Evolutionary conservation across 2,797 vertebrate species (phyloP).

Genomic region (Betta splendens): DNA sequence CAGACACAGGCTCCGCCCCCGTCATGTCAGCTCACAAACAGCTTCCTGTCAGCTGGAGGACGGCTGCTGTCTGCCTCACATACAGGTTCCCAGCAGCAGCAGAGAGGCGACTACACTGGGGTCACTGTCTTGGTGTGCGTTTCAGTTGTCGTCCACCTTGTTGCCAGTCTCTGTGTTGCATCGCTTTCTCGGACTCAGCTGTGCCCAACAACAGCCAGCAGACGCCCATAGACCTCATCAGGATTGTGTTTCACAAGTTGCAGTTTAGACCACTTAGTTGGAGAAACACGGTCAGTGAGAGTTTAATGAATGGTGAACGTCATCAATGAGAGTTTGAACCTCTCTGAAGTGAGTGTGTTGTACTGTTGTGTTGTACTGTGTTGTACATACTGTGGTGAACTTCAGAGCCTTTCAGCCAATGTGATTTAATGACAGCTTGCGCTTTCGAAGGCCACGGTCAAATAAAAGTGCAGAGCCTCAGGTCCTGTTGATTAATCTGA

Average conservation of each 20-base stretch:
- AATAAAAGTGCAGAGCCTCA: not conserved
- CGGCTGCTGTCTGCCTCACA: too few species aligned
- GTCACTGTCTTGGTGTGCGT: too few species aligned
- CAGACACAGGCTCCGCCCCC: too few species aligned
- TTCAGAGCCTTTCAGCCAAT: constrained; percentile 5
- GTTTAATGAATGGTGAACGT: constrained; percentile 4
- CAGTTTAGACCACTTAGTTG: not conserved
- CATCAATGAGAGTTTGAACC: not conserved
- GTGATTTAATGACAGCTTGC: not conserved
- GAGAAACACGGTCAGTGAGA: not conserved
- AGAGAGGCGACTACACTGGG: too few species aligned
- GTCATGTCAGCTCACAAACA: too few species aligned
- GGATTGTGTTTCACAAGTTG: constrained; percentile 8
- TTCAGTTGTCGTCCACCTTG: too few species aligned
- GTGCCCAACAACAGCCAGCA: constrained; percentile 10
- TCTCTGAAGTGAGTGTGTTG: constrained; percentile 7
- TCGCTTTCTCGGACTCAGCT: too few species aligned
- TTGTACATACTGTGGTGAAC: too few species aligned
- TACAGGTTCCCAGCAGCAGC: too few species aligned
- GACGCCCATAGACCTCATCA: not conserved
- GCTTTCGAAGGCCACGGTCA: not conserved
- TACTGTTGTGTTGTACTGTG: too few species aligned
- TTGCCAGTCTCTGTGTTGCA: too few species aligned
- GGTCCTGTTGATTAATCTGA: not conserved
- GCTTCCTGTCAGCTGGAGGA: too few species aligned